Evolutionary conservation across 1,140 invertebrate genomes (phyloP), one percentile per base, ranked within the genome.

Genomic region (Contarinia nasturtii): DNA sequence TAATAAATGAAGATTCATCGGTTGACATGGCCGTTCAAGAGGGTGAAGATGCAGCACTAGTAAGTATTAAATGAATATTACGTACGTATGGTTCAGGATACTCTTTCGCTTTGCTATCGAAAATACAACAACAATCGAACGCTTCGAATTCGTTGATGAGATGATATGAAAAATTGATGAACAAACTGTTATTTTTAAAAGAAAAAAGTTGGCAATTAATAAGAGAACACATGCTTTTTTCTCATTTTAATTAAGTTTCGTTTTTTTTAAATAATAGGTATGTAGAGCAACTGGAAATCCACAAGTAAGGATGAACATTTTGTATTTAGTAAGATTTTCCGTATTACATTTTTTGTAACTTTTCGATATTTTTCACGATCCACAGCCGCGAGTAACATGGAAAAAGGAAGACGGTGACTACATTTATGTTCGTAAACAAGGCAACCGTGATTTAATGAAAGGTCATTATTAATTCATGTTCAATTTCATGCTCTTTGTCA

Each of bases 41-140:
- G 61, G 73, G 83, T 51, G 79, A 85, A 52, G 86, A 86, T 57
- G 80, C 82, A 4, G 86, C 80, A 1, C 65, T 89, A n/a, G n/a
- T n/a, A n/a, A n/a, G n/a, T n/a, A n/a, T n/a, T n/a, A n/a, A n/a
- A n/a, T n/a, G n/a, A n/a, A n/a, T n/a, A n/a, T n/a, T n/a, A n/a
- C n/a, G n/a, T n/a, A n/a, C n/a, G n/a, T n/a, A n/a, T n/a, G n/a
- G n/a, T n/a, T n/a, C n/a, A n/a, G n/a, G n/a, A n/a, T n/a, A n/a
- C n/a, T n/a, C n/a, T n/a, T n/a, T n/a, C n/a, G n/a, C n/a, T n/a
- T n/a, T n/a, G n/a, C n/a, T n/a, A n/a, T n/a, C n/a, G n/a, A n/a
- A n/a, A n/a, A n/a, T n/a, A n/a, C n/a, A n/a, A n/a, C n/a, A n/a
- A n/a, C n/a, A n/a, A n/a, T n/a, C n/a, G n/a, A n/a, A n/a, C n/a